These are phyloP conservation scores for Crocidura indochinensis DNA, from an alignment of 2,797 vertebrate genomes.

Conservation along the genomic window DNA sequence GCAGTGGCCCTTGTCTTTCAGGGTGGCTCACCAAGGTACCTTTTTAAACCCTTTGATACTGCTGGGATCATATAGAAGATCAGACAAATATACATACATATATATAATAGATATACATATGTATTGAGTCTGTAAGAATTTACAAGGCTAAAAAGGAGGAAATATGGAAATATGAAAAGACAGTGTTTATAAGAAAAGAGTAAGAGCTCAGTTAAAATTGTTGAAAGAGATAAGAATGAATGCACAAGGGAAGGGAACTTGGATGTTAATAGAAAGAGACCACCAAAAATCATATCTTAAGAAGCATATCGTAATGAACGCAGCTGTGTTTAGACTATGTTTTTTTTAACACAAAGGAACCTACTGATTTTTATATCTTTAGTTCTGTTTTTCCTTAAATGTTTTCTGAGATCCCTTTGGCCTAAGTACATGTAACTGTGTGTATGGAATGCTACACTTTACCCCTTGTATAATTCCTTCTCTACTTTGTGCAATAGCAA, in stretches of 20 bases:
- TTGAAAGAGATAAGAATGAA: conserved; percentile 28
- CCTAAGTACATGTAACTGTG: not conserved
- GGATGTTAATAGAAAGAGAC: conserved; percentile 14
- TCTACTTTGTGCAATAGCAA: not conserved
- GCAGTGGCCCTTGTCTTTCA: conserved; percentile 44
- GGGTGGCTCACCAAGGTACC: conserved; percentile 1
- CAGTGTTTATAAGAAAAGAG: conserved; percentile 7
- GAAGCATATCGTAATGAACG: conserved; percentile 21
- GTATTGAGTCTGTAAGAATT: conserved; percentile 54
- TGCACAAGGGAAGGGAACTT: not conserved
- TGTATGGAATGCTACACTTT: not conserved
- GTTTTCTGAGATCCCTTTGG: conserved; percentile 59
- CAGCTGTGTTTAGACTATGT: conserved; percentile 66
- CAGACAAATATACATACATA: not conserved
- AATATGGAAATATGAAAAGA: conserved; percentile 44
- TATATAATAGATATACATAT: conserved; percentile 8
- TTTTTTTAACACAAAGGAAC: conserved; percentile 40
- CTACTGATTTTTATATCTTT: conserved; percentile 36
- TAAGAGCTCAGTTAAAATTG: conserved; percentile 40
- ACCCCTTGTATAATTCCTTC: not conserved
- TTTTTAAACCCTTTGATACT: conserved; percentile 21
- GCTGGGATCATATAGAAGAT: not conserved
- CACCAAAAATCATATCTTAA: not conserved
- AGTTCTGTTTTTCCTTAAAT: conserved; percentile 43
- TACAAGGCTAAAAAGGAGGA: conserved; percentile 58